phyloP scores from a whole-genome alignment of 2,888 invertebrate genomes.

The Tethea ocularis region DNA sequence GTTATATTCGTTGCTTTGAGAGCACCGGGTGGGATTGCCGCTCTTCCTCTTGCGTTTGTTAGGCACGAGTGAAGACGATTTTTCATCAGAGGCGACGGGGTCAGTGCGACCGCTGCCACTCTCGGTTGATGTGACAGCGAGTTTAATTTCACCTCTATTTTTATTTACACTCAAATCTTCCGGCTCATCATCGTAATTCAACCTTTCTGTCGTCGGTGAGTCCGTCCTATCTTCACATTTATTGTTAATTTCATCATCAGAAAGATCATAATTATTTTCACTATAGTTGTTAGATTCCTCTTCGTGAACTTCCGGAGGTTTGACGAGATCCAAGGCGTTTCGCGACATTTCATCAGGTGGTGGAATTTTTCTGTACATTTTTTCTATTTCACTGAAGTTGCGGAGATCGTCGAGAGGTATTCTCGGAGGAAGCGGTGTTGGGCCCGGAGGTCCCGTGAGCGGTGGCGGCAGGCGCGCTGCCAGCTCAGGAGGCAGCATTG shows the following conservation, averaged over 20 bases:
- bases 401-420: conserved; percentile 76
- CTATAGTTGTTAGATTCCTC: conserved; percentile 69
- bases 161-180: conserved; percentile 88
- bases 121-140: conserved; percentile 62
- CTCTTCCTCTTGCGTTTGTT: conserved; percentile 91
- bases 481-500: conserved; percentile 85
- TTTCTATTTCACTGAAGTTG: conserved; percentile 82
- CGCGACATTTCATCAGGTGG: conserved; percentile 62
- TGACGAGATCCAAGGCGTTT: conserved; percentile 65
- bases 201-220: conserved; percentile 59
- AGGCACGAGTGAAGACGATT: conserved; percentile 76
- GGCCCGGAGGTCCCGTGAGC: conserved; percentile 53
- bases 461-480: conserved; percentile 70
- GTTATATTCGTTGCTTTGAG: conserved; percentile 80
- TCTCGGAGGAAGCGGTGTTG: conserved; percentile 80
- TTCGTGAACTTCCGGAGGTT: conserved; percentile 53
- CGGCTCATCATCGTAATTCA: conserved; percentile 83
- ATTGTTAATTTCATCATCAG: conserved; percentile 65
- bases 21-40: conserved; percentile 91
- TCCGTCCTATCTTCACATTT: conserved; percentile 48
- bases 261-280: conserved; percentile 68
- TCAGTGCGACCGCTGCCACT: conserved; percentile 52
- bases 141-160: conserved; percentile 85
- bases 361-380: conserved; percentile 78
- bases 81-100: conserved; percentile 73